Base-by-base conservation (phyloP, 2,797 vertebrate genomes). In the Anabacerthia variegaticeps region DNA sequence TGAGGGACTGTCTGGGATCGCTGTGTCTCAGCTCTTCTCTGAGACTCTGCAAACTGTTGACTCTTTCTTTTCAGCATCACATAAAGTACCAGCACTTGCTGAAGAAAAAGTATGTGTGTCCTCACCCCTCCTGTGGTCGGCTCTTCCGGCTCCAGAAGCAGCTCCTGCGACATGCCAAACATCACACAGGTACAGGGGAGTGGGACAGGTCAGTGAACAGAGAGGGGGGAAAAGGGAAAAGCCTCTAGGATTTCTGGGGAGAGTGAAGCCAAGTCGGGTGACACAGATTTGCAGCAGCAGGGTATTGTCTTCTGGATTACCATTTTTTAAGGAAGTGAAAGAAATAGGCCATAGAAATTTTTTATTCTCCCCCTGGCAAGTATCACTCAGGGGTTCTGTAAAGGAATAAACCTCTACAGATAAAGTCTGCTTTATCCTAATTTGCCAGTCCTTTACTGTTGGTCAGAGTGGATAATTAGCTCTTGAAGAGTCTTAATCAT, bases 21-120 rank as follows among this genome's bases (percentile, higher is more conserved):
- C 6, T 44, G n/a, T 39, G 22, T 63, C 51, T 63, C 78, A 36
- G 46, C 71, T 84, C 22, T 43, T 66, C 21, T 62, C 48, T 91
- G 52, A 75, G 49, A 55, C 12, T 72, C 51, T 87, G 24, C 18
- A 61, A 11, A 46, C 5, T 91, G 68, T 71, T 87, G 49, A 6
- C 41, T 95, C 14, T 86, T 87, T 71, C 62, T 84, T 91, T 48
- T 10, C 95, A 99, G 99, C 99, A 99, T 96, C 99, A 99, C 95
- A 99, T 99, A 95, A 99, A 99, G 97, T 99, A 99, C 96, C 99
- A 99, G 97, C 99, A 99, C 98, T 97, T 99, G 95, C 98, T 99
- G 96, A 99, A 99, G 98, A 99, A 99, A 97, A 99, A 99, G 92
- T 99, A 99, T 0, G 99, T 99, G 18, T 99, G 99, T 97, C 99